Evolutionary conservation across 23 tunicate genomes (phyloP), one percentile per base, ranked within the genome.

Genomic region (Halocynthia roretzi): DNA sequence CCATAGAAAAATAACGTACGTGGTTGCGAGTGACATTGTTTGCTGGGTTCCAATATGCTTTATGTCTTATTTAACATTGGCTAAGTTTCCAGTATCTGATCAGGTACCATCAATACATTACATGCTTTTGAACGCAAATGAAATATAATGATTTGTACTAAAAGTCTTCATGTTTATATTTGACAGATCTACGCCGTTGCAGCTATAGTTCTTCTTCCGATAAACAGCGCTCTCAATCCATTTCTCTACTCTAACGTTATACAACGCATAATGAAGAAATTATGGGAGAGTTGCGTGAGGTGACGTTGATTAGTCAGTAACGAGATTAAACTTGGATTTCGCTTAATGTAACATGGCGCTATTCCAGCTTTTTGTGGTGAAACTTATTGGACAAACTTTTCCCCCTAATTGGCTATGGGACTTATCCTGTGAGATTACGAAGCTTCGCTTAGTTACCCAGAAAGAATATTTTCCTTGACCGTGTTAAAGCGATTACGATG

Each of bases 151-250:
- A 60, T 60, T 60, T 15, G n/a, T 15, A 60, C 64, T 60, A 60
- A 4, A 60, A 15, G 17, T 15, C 4, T 15, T 15, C 64, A 67
- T 11, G 23, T 72, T 50, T 8, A 31, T 31, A 31, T 31, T n/a
- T 31, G 44, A 31, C 82, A 78, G 82, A 72, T 60, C 10, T 78
- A 78, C 63, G 82, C 72, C 0, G 51, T 78, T 8, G 65, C 82
- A 0, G 82, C 82, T 14, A 72, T 78, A 8, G 51, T 78, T 12
- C 74, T 78, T 40, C 72, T 78, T 7, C 82, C 82, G 17, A 78
- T 78, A 50, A 78, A 78, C 82, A 78, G 82, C 63, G 82, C 82
- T 5, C 61, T 78, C 8, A 78, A 78, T 66, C 82, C 82, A 8
- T 23, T 78, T 11, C 63, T 78, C 8, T 78, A 78, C 21, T 78